Evolutionary conservation across 2,888 invertebrate species (phyloP), one percentile per base, ranked within the genome.

Genomic region (Heliothis peltigera): DNA sequence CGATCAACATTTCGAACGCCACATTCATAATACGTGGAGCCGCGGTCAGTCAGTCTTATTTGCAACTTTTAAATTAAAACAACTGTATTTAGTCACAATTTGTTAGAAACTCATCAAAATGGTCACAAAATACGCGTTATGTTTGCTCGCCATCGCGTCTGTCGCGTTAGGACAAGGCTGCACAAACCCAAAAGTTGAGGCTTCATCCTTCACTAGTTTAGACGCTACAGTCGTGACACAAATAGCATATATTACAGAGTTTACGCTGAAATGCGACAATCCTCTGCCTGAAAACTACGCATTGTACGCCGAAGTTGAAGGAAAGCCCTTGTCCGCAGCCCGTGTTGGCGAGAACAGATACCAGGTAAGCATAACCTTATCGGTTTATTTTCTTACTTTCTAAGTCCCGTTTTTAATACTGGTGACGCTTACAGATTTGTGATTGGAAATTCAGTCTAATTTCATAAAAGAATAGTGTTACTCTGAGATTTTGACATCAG

Each of bases 231-330:
- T 99, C 70, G 97, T 99, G 12, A 97, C 97, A 75, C 97, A 96
- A 88, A 98, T 99, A 78, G 99, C 98, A 0, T 98, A 98, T 91
- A 97, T 99, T 82, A 97, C 98, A 15, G 98, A 99, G 91, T 99
- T 99, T 92, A 96, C 97, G 10, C 93, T 99, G 47, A 97, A 97
- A 86, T 99, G 99, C 87, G 96, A 95, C 77, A 96, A 97, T 77
- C 93, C 95, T 3, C 79, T 95, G 79, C 94, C 95, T 64, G 96
- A 96, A 71, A 96, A 96, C 87, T 96, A 97, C 73, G 97, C 97
- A 39, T 92, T 99, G 63, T 99, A 98, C 90, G 99, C 99, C 17
- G 98, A 98, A 87, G 96, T 98, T 63, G 97, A 97, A 79, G 98
- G 98, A 49, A 97, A 97, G 87, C 95, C 98, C n/a, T 93, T 98